Evolutionary conservation across 2,797 vertebrate species (phyloP).

Genomic region (Squalus acanthias): DNA sequence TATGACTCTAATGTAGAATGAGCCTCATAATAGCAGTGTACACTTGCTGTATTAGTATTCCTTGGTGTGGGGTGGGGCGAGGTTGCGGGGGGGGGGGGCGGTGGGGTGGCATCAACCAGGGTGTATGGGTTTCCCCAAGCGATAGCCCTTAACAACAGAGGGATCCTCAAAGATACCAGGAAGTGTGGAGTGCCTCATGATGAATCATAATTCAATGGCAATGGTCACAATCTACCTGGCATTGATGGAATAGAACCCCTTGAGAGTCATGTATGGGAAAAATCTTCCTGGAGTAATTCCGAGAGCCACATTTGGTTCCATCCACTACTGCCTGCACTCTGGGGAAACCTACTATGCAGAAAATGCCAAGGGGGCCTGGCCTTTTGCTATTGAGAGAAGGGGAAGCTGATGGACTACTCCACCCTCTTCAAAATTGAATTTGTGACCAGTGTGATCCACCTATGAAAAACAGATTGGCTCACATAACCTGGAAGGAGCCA

Average conservation of each 20-base stretch:
- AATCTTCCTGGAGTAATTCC: neutral
- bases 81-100: neutral
- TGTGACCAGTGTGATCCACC: neutral
- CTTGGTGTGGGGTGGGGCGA: neutral
- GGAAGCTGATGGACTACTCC: neutral
- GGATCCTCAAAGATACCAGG: neutral
- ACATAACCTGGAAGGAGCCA: neutral
- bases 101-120: neutral
- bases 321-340: neutral
- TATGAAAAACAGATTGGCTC: neutral
- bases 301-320: neutral
- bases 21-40: neutral
- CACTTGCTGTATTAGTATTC: neutral
- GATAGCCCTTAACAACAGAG: neutral
- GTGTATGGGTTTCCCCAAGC: neutral
- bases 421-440: neutral
- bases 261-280: neutral
- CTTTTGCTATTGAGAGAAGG: neutral
- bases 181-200: neutral
- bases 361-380: neutral
- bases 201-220: neutral
- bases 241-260: neutral
- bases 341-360: neutral
- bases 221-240: neutral
- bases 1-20: neutral